Base-by-base conservation (phyloP, 2,113 vertebrate species). In the Takifugu bimaculatus region DNA sequence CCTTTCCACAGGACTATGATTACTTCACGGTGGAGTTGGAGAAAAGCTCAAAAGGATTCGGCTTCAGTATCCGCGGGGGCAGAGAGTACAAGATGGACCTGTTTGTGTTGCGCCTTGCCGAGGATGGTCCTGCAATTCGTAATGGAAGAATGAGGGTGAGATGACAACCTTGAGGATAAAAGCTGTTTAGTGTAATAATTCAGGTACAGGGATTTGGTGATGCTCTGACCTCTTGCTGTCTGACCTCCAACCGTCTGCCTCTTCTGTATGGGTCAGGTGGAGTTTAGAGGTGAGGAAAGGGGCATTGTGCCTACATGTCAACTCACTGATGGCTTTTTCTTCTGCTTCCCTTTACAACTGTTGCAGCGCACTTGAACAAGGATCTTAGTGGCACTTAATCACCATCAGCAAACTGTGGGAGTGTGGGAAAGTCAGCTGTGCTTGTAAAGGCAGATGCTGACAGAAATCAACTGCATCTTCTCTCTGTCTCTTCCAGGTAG, bases 1-100 rank as follows among this genome's bases (percentile, higher is more conserved):
- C 53, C 62, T 29, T 57, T 57, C 49, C 68, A 26, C 83, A 99
- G 97, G 96, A 97, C 81, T 98, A 93, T 71, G 94, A 98, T 89
- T 99, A 97, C 90, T 99, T 98, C 88, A 98, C 96, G 0, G 97
- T 99, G 87, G 97, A 99, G 83, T 91, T 99, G 89, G 97, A 99
- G 82, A 98, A 98, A 86, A 96, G 97, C 74, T 77, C 93, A 73
- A 98, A 98, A 88, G 97, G 97, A 9, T 99, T 99, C 79, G 96
- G 97, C 78, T 98, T 99, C 89, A 99, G 96, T 65, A 98, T 99
- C 66, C 94, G 95, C 50, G 97, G 97, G 57, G 97, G 97, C 75
- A 91, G 96, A 72, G 97, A 99, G 45, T 98, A 98, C 87, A 98
- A 98, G 89, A 98, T 98, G 95, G 97, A 99, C 87, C 91, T 99